Evolutionary conservation across 1,140 invertebrate species (phyloP).

Genomic region (Galleria mellonella): DNA sequence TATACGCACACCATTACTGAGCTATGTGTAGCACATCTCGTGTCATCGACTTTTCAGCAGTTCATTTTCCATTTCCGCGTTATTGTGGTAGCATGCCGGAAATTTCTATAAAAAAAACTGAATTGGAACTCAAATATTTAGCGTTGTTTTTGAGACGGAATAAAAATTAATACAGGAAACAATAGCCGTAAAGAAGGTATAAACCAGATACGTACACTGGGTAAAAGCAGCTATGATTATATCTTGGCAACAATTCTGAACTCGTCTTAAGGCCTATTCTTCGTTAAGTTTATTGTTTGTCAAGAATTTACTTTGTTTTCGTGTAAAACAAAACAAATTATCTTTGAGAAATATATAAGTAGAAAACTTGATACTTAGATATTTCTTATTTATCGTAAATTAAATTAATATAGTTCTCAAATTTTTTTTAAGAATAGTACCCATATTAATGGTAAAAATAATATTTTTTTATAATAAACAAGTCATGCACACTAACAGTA

Average conservation of each 20-base stretch:
- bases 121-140: conserved; percentile 16
- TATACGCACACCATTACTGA: conserved; percentile 1
- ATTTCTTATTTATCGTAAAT: no score
- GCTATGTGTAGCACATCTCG: conserved; percentile 1
- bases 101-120: conserved; percentile 4
- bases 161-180: conserved; percentile 32
- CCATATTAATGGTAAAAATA: no score
- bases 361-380: no score
- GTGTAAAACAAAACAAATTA: conserved; percentile 13
- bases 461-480: no score
- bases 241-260: conserved; percentile 16
- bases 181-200: conserved; percentile 28
- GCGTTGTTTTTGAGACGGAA: conserved; percentile 5
- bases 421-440: no score
- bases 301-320: neutral
- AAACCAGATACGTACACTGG: conserved; percentile 30
- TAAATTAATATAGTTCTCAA: no score
- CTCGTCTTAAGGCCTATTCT: conserved; percentile 15
- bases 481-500: no score
- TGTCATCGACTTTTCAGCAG: conserved; percentile 10
- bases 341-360: conserved; percentile 3
- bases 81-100: neutral
- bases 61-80: conserved; percentile 24
- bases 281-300: neutral
- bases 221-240: conserved; percentile 22